These are phyloP conservation scores for Epinotia ramella DNA, from an alignment of 2,888 invertebrate species.

Conservation along the genomic window DNA sequence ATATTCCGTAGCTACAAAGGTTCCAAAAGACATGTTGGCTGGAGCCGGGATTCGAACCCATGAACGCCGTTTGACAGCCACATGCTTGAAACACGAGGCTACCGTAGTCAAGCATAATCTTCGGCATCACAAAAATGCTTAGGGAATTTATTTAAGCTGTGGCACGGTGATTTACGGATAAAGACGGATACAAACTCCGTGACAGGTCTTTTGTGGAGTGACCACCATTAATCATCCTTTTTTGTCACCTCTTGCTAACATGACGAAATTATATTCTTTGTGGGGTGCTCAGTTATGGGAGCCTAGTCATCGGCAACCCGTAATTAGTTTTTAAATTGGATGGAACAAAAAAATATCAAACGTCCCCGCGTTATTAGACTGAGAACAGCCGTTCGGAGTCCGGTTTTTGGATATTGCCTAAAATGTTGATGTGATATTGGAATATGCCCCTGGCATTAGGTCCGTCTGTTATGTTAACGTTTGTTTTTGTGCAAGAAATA, in stretches of 20 bases:
- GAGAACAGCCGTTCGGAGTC: conserved; percentile 53
- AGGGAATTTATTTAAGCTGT: conserved; percentile 50
- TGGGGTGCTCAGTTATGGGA: conserved; percentile 73
- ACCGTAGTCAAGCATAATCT: background rate
- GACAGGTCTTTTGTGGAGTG: conserved; percentile 73
- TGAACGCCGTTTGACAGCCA: background rate
- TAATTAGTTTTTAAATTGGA: conserved; percentile 85
- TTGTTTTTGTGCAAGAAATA: background rate
- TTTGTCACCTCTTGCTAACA: conserved; percentile 81
- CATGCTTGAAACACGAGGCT: background rate
- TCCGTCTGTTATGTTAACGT: background rate
- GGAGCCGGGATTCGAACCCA: background rate
- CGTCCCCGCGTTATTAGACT: conserved; percentile 71
- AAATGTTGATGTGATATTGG: conserved; percentile 9
- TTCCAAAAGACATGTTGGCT: background rate
- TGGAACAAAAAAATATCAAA: conserved; percentile 75
- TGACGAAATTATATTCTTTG: conserved; percentile 81
- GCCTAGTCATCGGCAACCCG: conserved; percentile 76
- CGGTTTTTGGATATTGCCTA: conserved; percentile 33
- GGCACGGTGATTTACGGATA: conserved; percentile 53
- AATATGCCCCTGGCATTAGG: background rate
- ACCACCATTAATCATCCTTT: conserved; percentile 80
- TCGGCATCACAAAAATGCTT: conserved; percentile 26
- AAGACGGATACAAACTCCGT: conserved; percentile 63
- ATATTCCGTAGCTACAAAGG: background rate